Base-by-base conservation (phyloP, 2,113 vertebrate species). In the Syngnathus scovelli region DNA sequence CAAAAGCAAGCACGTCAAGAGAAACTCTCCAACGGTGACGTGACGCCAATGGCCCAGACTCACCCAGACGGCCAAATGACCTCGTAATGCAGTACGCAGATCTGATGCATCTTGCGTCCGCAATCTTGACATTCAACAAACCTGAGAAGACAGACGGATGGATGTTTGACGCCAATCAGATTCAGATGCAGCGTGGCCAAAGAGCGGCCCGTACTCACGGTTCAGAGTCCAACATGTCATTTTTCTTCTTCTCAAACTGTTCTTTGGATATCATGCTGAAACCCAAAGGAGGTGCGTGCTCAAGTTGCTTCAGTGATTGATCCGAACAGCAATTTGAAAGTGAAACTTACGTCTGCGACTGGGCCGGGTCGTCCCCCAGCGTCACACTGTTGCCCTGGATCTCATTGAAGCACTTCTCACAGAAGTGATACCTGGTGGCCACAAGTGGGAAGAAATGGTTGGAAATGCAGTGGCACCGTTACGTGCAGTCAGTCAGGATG, bases 391-490 rank as follows among this genome's bases (percentile, higher is more conserved):
- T 95, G 83, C 96, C 96, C 92, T 98, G 97, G 92, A 99, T 98
- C 93, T 99, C 97, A 78, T 96, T 99, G 93, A 99, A 99, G 94
- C 97, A 99, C 93, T 98, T 99, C 90, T 99, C 97, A 89, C 97
- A 99, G 92, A 97, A 99, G 92, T 99, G 96, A 94, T 99, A 99
- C 95, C 97, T 99, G 94, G 94, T 89, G 92, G 93, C 93, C 94
- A 95, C 92, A 94, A 93, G 6, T 36, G 55, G 38, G 59, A 9
- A 46, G 0, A 58, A 37, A 43, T 11, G 48, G 21, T 15, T 43
- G 2, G 1, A 27, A 55, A 43, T 60, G 21, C 52, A 5, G 56
- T 18, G 9, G 23, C 18, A 51, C 18, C 15, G 51, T 64, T 49
- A 11, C 13, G 21, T 6, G 13, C 44, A 1, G 1, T 19, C 23